Evolutionary conservation across 2,113 vertebrate genomes (phyloP), one percentile per base, ranked within the genome.

Genomic region (Bubo bubo): DNA sequence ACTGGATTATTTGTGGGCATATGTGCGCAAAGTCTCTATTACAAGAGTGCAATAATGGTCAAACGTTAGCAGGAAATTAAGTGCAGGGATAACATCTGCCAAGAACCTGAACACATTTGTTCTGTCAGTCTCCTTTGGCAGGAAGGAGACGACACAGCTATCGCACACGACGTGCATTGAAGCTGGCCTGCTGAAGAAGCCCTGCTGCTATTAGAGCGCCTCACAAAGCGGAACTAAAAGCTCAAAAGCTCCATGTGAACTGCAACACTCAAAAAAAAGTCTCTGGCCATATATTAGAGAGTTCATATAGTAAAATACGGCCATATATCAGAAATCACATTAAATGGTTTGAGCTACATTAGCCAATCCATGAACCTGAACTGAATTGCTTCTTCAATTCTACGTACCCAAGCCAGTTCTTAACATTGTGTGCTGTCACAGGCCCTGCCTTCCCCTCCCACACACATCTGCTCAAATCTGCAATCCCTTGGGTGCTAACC

Each of bases 51-150:
- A 94, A 76, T 80, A 95, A 91, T 8, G 63, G 67, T 90, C 58
- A 39, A 85, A 52, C 35, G 30, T 66, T 21, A 79, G 32, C 95
- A 96, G 95, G 96, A 94, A 96, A 97, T 96, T 45, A 97, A 94
- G 79, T 17, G 59, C 71, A 62, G 34, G 76, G 90, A 97, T 92
- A 96, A 94, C 74, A 94, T 94, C 95, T 94, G 81, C 85, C 34
- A 47, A 93, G 85, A 88, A 94, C 14, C 76, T 86, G 63, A 73
- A 50, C 63, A 77, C 92, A 93, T 96, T 92, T 95, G 93, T 90
- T 95, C 79, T 93, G 93, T 86, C 77, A 30, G 58, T 27, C 81
- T 93, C 81, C 89, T 67, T 7, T 75, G 93, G 70, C 89, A 96
- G 71, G 49, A 74, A 71, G 2, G 39, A 88, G 71, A 76, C 0